Base-by-base conservation (phyloP, 2,113 vertebrate genomes). In the Ictalurus furcatus region DNA sequence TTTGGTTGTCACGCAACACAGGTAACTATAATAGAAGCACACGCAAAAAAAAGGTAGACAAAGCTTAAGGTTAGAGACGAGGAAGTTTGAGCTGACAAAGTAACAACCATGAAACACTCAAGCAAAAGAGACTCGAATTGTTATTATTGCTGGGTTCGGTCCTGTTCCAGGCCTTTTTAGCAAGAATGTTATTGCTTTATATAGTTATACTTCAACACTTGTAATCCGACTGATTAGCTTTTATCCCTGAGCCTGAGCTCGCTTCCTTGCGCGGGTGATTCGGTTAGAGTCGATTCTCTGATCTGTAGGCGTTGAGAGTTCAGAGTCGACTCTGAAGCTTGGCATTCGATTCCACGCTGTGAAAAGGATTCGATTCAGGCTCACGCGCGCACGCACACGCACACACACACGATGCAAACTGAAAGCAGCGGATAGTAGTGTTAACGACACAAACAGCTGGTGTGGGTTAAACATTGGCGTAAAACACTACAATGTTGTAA, bases 211-310 rank as follows among this genome's bases (percentile, higher is more conserved):
- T 73, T 37, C 6, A 82, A 25, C 63, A 34, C 14, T 52, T 25
- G 13, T 89, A 89, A 90, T 87, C 76, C 87, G 7, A 81, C 25
- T 28, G 85, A 88, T 83, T 85, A 87, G 85, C 85, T 61, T 44
- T 90, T 82, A 86, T 89, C 89, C 87, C 58, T 30, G 8, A 12
- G 79, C 87, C 58, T 28, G 8, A 12, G 79, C 65, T 44, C 54
- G 88, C 40, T 85, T 90, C 37, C 23, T 84, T 28, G 9, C 11
- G n/a, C 16, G 17, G 9, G 54, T 84, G 80, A 82, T 23, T 81
- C 79, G 7, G 13, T 2, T 6, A 81, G 79, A 40, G 34, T 63
- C 81, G 81, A 63, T 44, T 84, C 81, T 63, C 12, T 1, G 14
- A 19, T 81, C 17, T 7, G 9, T 3, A 58, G 6, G 25, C 17